Conservation (phyloP, 2,797 vertebrate genomes). For the Rhinophrynus dorsalis region DNA sequence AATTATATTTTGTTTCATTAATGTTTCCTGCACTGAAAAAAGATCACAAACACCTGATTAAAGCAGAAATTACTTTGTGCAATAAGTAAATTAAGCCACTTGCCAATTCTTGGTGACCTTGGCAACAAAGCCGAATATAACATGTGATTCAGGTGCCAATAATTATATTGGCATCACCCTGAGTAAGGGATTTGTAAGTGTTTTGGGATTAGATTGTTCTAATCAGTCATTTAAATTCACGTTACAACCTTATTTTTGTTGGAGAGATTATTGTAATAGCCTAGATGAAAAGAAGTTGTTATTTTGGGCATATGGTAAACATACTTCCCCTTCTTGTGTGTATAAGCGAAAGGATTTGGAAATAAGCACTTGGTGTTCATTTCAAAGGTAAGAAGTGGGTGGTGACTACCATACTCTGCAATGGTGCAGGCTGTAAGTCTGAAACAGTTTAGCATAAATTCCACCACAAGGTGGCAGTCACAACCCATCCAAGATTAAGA, state of each 20-base stretch:
- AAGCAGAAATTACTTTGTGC: slow-evolving; percentile 39
- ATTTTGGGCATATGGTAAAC: no score
- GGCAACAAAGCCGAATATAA: slow-evolving; percentile 35
- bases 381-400: no score
- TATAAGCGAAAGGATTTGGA: no score
- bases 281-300: not conserved
- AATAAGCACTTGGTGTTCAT: no score
- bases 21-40: not conserved
- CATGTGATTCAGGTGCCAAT: not conserved
- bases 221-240: not conserved
- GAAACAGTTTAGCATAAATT: not conserved
- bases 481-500: no score
- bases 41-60: slow-evolving; percentile 27
- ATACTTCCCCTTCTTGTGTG: no score
- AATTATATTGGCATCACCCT: not conserved
- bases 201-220: not conserved
- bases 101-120: slow-evolving; percentile 40
- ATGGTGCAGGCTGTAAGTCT: no score
- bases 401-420: no score
- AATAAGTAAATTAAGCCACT: slow-evolving; percentile 41
- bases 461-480: slow-evolving; percentile 33
- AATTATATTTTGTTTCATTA: slow-evolving; percentile 30
- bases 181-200: not conserved
- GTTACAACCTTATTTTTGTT: not conserved
- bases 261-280: not conserved